phyloP scores from a whole-genome alignment of 2,113 vertebrate species.

The Edolisoma coerulescens region DNA sequence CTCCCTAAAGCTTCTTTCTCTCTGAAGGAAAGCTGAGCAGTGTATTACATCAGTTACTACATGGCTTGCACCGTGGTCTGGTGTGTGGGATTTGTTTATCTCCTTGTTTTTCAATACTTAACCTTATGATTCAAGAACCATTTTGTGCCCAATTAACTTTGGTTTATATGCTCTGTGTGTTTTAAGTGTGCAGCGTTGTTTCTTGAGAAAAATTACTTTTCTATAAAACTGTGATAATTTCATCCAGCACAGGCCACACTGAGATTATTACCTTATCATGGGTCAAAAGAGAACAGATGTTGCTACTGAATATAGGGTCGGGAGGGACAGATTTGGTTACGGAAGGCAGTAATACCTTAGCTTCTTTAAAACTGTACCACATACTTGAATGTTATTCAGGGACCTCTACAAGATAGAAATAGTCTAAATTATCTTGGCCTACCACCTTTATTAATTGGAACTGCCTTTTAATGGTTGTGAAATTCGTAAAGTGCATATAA shows the following conservation, averaged over 20 bases:
- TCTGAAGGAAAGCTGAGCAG: not conserved
- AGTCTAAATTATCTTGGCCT: conserved; percentile 8
- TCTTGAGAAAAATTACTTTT: conserved; percentile 22
- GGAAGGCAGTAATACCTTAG: not conserved
- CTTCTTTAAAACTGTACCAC: not conserved
- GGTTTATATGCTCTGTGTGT: conserved; percentile 16
- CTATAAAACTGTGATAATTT: not conserved
- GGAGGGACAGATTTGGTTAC: not conserved
- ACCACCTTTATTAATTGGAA: conserved; percentile 11
- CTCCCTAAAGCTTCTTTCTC: not conserved
- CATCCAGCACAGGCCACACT: not conserved
- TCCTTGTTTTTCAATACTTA: conserved; percentile 35
- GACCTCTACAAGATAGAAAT: conserved; percentile 3
- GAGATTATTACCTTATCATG: not conserved
- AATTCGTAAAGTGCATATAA: not conserved
- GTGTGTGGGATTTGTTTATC: conserved; percentile 37
- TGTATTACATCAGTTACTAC: not conserved
- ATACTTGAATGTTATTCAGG: not conserved
- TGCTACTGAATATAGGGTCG: not conserved
- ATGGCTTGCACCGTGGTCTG: not conserved
- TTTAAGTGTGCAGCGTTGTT: not conserved
- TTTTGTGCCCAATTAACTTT: conserved; percentile 51
- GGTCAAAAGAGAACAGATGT: conserved; percentile 44
- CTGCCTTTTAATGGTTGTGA: not conserved
- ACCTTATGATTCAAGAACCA: conserved; percentile 26